Conservation (phyloP, 1,140 invertebrate species). For the Nasonia giraulti region DNA sequence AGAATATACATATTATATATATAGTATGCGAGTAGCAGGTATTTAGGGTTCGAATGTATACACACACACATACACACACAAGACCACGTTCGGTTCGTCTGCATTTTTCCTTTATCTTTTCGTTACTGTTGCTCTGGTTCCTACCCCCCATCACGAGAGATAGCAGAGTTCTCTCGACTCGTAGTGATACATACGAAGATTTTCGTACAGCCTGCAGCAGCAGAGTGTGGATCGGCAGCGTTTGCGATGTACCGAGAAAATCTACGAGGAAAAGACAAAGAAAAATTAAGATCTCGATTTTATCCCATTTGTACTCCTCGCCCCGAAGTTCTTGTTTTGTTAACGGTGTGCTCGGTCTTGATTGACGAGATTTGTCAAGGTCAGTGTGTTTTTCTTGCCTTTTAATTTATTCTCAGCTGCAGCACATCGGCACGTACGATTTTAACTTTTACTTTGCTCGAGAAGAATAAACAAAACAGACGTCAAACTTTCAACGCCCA, state of each 20-base stretch:
- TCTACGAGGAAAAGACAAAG: not conserved
- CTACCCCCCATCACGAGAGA: conserved; percentile 21
- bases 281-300: conserved; percentile 34
- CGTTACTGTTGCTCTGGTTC: conserved; percentile 20
- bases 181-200: not conserved
- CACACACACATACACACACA: conserved; percentile 27
- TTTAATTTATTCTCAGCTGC: conserved; percentile 44
- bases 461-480: conserved; percentile 33
- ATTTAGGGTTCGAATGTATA: conserved; percentile 60
- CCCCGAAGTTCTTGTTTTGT: conserved; percentile 43
- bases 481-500: conserved; percentile 36
- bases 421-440: conserved; percentile 4
- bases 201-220: not conserved
- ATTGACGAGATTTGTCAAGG: conserved; percentile 44
- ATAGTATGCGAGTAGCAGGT: conserved; percentile 57
- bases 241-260: conserved; percentile 4
- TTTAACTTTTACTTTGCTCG: conserved; percentile 48
- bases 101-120: conserved; percentile 52
- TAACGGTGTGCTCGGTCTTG: conserved; percentile 36
- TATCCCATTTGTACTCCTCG: conserved; percentile 31
- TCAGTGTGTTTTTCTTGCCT: conserved; percentile 49
- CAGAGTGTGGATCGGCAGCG: conserved; percentile 14
- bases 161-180: conserved; percentile 15
- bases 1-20: conserved; percentile 61
- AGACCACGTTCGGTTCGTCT: conserved; percentile 58